Percentiles rank a stretch among this genome's conserved stretches.
Evolutionary conservation across 2,797 vertebrate genomes (phyloP).

Genomic region (Enteromius trimaculatus): DNA sequence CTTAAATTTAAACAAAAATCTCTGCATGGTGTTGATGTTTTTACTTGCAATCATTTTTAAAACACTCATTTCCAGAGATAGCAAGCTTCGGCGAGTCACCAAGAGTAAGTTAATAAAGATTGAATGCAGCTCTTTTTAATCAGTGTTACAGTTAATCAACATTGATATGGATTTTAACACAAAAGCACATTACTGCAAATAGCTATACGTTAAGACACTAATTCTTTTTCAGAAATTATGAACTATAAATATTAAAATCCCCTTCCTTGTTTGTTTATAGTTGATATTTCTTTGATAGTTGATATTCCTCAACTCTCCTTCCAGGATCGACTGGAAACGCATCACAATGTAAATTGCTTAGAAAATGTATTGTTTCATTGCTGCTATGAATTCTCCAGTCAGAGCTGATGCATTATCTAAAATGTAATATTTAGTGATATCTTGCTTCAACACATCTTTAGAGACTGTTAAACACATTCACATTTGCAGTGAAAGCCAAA

Average conservation of each 20-base stretch:
- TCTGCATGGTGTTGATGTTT: neutral
- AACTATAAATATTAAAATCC: neutral
- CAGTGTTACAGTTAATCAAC: neutral
- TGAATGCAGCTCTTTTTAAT: neutral
- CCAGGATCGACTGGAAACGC: neutral
- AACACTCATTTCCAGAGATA: neutral
- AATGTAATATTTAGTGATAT: neutral
- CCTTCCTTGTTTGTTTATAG: neutral
- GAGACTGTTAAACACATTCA: neutral
- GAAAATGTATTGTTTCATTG: neutral
- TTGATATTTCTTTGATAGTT: neutral
- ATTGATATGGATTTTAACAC: neutral
- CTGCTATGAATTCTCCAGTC: neutral
- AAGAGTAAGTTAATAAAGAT: neutral
- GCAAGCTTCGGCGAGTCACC: neutral
- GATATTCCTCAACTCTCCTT: neutral
- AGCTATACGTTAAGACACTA: neutral
- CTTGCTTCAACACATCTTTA: neutral
- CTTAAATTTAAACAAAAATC: neutral
- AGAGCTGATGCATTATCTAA: neutral
- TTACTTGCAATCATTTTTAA: neutral
- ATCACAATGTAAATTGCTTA: neutral
- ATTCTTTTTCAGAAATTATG: neutral
- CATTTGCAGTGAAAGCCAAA: neutral
- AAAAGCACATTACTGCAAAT: neutral